Base-by-base conservation (phyloP, 2,113 vertebrate species). In the Merops nubicus region DNA sequence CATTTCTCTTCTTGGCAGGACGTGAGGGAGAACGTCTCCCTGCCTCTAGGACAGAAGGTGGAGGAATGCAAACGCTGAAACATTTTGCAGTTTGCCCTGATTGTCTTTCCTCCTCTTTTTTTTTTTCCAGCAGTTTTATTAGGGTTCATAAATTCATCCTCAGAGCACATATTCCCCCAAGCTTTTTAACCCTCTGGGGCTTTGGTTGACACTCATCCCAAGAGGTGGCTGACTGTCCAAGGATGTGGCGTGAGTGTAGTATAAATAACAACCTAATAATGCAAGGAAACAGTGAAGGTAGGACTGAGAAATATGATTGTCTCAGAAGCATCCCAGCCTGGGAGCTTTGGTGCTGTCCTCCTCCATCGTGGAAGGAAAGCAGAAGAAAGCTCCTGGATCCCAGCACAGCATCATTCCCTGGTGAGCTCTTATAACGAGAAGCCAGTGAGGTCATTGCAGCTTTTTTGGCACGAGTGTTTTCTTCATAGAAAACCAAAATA, bases 1-100 rank as follows among this genome's bases (percentile, higher is more conserved):
- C 62, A 63, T 79, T 81, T 67, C 86, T 92, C 96, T 95, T 94
- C 90, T 95, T 98, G 97, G 97, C 96, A 92, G 90, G 45, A 51
- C 62, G 33, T 31, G 70, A 91, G 87, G 87, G 75, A 78, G 72
- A 91, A 51, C 0, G 2, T 84, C 70, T 53, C 62, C 45, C 62
- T 0, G 4, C 81, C 78, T 47, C 74, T 76, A 89, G 77, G 85
- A 68, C 56, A 76, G 91, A 91, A 80, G 26, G 75, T 53, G 65
- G 77, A 74, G 69, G 92, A 95, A 96, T 86, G 62, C 15, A 16
- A 75, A 63, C 0, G 6, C 70, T 36, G 57, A 69, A 89, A 48
- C 43, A 21, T 80, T 81, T 77, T 93, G 85, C 7, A 42, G 31
- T 90, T 90, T 74, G 12, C 57, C 43, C 77, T 85, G 82, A 73